Evolutionary conservation across 2,888 invertebrate species (phyloP).

Genomic region (Eilema griseolum): DNA sequence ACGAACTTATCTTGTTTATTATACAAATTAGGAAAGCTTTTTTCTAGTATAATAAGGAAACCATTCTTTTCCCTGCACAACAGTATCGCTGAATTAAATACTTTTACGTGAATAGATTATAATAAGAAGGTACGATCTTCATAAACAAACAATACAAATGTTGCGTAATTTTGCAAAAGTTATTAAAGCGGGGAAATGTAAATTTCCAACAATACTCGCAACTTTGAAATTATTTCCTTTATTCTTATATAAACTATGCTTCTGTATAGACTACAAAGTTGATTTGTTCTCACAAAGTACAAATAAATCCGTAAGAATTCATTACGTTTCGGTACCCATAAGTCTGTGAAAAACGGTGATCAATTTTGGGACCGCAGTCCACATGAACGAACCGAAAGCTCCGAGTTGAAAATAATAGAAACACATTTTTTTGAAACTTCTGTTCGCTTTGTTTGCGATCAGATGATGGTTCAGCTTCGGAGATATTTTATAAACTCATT

Average conservation of each 20-base stretch:
- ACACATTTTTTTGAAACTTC: slow-evolving; percentile 44
- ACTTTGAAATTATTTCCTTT: slow-evolving; percentile 4
- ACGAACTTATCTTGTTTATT: neutral
- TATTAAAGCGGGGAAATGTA: slow-evolving; percentile 29
- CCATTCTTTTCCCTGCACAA: slow-evolving; percentile 14
- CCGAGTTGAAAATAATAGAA: slow-evolving; percentile 57
- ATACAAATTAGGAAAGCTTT: slow-evolving; percentile 3
- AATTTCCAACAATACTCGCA: slow-evolving; percentile 6
- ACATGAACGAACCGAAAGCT: slow-evolving; percentile 55
- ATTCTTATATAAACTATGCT: slow-evolving; percentile 2
- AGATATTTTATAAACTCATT: slow-evolving; percentile 21
- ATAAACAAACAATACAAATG: slow-evolving; percentile 43
- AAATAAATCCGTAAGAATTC: slow-evolving; percentile 5
- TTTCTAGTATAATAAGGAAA: neutral
- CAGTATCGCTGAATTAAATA: slow-evolving; percentile 28
- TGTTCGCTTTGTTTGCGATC: slow-evolving; percentile 29
- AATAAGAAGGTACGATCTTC: slow-evolving; percentile 28
- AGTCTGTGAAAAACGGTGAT: slow-evolving; percentile 46
- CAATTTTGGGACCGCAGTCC: slow-evolving; percentile 57
- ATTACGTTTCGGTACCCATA: slow-evolving; percentile 19
- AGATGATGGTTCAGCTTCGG: slow-evolving; percentile 14
- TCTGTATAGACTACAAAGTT: neutral
- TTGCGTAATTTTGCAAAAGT: slow-evolving; percentile 38
- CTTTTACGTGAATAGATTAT: slow-evolving; percentile 37
- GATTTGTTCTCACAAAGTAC: neutral